These are phyloP conservation scores for Patiria miniata DNA, from an alignment of 35 echinoderm and acorn worm genomes.

Conservation along the genomic window DNA sequence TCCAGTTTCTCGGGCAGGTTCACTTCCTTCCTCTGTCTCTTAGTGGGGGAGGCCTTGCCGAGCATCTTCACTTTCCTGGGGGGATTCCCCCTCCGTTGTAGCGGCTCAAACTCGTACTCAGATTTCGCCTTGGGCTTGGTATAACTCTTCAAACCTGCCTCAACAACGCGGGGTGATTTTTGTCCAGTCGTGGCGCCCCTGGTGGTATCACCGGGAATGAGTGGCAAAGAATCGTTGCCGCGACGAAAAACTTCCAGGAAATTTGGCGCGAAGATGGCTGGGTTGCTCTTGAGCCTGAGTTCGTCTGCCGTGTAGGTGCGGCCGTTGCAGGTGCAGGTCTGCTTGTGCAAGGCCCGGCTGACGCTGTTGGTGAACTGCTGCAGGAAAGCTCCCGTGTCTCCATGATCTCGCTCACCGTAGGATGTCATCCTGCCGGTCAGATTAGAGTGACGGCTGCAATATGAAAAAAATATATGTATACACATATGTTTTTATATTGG, in stretches of 20 bases:
- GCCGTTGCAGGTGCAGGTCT: slow-evolving; percentile 67
- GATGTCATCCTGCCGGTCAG: neutral
- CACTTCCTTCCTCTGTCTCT: neutral
- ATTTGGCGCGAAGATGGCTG: slow-evolving; percentile 54
- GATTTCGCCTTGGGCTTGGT: neutral
- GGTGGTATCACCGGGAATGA: neutral
- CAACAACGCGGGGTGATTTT: neutral
- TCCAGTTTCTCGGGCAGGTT: neutral
- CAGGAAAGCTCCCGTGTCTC: slow-evolving; percentile 73
- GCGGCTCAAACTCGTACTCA: neutral
- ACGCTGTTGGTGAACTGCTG: slow-evolving; percentile 94
- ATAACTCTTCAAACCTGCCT: neutral
- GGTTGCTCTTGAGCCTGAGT: slow-evolving; percentile 75
- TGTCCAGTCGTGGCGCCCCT: neutral
- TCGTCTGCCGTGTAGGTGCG: slow-evolving; percentile 70
- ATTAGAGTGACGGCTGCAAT: neutral
- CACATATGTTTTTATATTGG: too few species aligned
- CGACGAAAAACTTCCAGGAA: neutral
- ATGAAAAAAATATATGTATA: neutral
- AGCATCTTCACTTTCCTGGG: neutral
- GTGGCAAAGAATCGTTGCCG: neutral
- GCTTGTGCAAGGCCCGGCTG: slow-evolving; percentile 85
- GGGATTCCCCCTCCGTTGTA: neutral
- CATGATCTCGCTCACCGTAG: neutral
- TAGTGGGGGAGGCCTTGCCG: neutral